A percentile compares a stretch with the other conserved stretches of the same genome.
These are phyloP conservation scores for Sebastes trivittatus DNA, from an alignment of 2,797 vertebrate species.

Conservation along the genomic window DNA sequence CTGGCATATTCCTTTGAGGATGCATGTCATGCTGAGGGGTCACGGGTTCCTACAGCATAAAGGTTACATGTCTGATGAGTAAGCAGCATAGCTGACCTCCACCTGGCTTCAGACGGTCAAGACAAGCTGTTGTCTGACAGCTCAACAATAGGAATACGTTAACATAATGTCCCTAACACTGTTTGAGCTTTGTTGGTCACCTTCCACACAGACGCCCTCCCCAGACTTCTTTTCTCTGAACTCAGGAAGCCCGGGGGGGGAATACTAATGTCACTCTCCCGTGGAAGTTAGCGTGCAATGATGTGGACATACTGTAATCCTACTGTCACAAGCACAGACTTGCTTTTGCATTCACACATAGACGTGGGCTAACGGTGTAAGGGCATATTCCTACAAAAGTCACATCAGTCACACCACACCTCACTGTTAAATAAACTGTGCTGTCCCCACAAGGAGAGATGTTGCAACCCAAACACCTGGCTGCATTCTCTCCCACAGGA, in stretches of 20 bases:
- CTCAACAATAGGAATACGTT: slow-evolving; percentile 37
- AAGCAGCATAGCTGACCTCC: slow-evolving; percentile 16
- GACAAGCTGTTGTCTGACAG: slow-evolving; percentile 22
- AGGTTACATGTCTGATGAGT: slow-evolving; percentile 15
- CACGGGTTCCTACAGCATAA: background rate
- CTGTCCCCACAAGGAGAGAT: slow-evolving; percentile 18
- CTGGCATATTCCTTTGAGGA: background rate
- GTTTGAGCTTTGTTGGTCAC: background rate
- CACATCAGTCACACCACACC: slow-evolving; percentile 23
- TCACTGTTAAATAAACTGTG: slow-evolving; percentile 50
- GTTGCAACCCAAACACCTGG: slow-evolving; percentile 48
- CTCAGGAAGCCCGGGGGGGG: slow-evolving; percentile 31
- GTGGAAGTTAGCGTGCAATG: slow-evolving; percentile 11
- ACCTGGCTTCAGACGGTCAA: slow-evolving; percentile 12
- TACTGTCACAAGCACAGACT: background rate
- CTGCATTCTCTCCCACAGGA: slow-evolving; percentile 47
- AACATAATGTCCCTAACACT: background rate
- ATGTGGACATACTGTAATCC: background rate
- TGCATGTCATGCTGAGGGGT: slow-evolving; percentile 2
- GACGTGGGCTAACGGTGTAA: background rate
- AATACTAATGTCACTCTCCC: background rate
- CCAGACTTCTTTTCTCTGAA: slow-evolving; percentile 5
- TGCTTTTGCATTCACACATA: background rate
- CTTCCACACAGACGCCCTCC: background rate
- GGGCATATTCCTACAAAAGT: slow-evolving; percentile 30